Conservation (phyloP, 2,113 vertebrate species). For the Corvus moneduloides region DNA sequence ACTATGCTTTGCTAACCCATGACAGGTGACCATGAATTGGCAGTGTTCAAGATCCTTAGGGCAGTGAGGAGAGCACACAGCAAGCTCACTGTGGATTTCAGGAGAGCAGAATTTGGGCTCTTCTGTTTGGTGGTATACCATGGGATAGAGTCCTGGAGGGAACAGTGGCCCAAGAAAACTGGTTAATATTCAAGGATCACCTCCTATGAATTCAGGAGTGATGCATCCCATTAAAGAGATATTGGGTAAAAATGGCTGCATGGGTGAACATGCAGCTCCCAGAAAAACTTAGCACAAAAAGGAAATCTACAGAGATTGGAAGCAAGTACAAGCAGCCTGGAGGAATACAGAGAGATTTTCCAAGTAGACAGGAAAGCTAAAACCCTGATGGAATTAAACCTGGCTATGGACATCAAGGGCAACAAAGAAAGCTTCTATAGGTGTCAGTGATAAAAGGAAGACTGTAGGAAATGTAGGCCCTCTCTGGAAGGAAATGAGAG, state of each 20-base stretch:
- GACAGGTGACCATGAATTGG: not conserved
- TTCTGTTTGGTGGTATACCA: not conserved
- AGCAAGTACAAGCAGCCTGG: not conserved
- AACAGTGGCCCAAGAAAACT: not conserved
- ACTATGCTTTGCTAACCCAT: no score
- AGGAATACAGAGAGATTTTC: not conserved
- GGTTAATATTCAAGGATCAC: not conserved
- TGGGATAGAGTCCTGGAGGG: not conserved
- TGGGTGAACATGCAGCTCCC: not conserved
- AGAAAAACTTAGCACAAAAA: not conserved
- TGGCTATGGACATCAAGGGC: not conserved
- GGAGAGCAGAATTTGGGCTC: not conserved
- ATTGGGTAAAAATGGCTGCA: not conserved
- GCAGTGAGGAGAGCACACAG: not conserved
- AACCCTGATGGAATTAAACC: not conserved
- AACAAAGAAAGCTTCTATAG: not conserved
- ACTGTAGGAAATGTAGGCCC: not conserved
- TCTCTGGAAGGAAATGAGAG: not conserved
- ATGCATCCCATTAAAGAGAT: not conserved
- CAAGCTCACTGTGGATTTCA: not conserved
- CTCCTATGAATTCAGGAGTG: not conserved
- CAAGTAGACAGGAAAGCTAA: not conserved
- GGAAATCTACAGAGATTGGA: no score
- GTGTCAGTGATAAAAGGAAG: not conserved
- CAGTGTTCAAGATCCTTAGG: not conserved